Evolutionary conservation across 1,140 invertebrate genomes (phyloP).

Genomic region (Diachasma alloeum): DNA sequence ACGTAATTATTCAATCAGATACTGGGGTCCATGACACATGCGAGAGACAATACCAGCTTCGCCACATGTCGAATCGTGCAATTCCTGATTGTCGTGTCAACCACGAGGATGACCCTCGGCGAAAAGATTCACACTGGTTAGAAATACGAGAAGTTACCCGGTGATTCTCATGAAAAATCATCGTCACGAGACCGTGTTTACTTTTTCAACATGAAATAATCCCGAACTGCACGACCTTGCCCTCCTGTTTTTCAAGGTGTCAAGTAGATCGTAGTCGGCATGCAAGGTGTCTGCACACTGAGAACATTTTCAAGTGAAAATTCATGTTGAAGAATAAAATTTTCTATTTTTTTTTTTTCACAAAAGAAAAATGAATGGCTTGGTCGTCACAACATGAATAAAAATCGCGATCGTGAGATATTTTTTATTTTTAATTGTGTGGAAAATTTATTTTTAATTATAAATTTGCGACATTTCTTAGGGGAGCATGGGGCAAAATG

Average conservation of each 20-base stretch:
- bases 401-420: no score
- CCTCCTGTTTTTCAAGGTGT: conserved; percentile 9
- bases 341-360: no score
- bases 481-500: no score
- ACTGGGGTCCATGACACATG: conserved; percentile 17
- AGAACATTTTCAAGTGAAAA: neutral
- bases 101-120: conserved; percentile 34
- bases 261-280: conserved; percentile 16
- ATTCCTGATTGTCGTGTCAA: conserved; percentile 41
- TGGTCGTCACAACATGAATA: no score
- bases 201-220: neutral
- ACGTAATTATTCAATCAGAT: conserved; percentile 22
- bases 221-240: conserved; percentile 15
- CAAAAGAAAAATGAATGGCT: no score
- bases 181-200: neutral
- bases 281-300: conserved; percentile 8
- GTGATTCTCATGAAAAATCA: neutral
- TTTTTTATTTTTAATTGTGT: no score
- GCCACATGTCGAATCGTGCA: conserved; percentile 29
- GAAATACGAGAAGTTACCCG: neutral
- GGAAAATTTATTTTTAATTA: no score
- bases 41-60: conserved; percentile 22
- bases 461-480: no score
- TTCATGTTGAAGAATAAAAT: neutral
- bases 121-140: neutral